A percentile compares a stretch with the other conserved stretches of the same genome.
Evolutionary conservation across 2,888 invertebrate genomes (phyloP).

Genomic region (Drosophila villosipedis): DNA sequence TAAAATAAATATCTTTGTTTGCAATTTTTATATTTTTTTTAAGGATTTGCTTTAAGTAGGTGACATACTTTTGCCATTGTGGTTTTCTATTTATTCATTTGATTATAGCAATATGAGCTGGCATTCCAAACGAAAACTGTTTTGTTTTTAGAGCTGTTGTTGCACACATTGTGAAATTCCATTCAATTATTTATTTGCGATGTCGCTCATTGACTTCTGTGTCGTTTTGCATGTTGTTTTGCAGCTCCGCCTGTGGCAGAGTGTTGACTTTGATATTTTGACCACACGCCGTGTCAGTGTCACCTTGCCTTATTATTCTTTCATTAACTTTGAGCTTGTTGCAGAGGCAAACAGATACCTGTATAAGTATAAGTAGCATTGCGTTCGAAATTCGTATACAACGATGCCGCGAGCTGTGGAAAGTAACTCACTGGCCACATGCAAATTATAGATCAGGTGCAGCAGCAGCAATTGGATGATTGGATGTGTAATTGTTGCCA

Average conservation of each 20-base stretch:
- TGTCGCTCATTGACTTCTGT: constrained; percentile 57
- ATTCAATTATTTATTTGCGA: constrained; percentile 55
- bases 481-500: constrained; percentile 62
- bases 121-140: constrained; percentile 30
- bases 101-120: constrained; percentile 13
- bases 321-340: constrained; percentile 64
- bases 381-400: constrained; percentile 39
- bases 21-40: neutral
- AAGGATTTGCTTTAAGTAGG: constrained; percentile 2
- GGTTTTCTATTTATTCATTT: neutral
- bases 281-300: constrained; percentile 72
- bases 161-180: constrained; percentile 43
- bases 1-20: neutral
- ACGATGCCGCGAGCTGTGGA: constrained; percentile 77
- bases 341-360: constrained; percentile 14
- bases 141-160: constrained; percentile 57
- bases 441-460: constrained; percentile 80
- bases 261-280: constrained; percentile 47
- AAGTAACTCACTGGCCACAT: constrained; percentile 76
- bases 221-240: constrained; percentile 43
- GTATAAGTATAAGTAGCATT: neutral
- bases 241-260: constrained; percentile 33
- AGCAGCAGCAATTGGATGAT: constrained; percentile 60
- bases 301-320: constrained; percentile 73
- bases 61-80: neutral